Base-by-base conservation (phyloP, 1,140 invertebrate species). In the Papilio machaon region DNA sequence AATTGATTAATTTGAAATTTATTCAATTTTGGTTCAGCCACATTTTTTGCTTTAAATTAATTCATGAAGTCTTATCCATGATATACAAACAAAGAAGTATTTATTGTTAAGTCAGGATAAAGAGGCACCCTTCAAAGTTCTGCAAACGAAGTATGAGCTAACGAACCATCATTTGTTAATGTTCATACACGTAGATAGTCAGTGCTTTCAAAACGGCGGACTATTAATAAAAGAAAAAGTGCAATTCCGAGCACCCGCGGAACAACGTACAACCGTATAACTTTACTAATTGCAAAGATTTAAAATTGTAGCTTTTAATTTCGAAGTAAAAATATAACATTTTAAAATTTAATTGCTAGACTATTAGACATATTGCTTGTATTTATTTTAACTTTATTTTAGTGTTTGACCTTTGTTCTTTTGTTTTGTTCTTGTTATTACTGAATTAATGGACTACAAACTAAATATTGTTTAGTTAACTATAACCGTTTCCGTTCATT, bases 141-240 rank as follows among this genome's bases (percentile, higher is more conserved):
- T 15, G 77, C 77, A 80, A 77, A 76, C 78, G 83, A 80, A 80
- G 64, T 64, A 80, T 52, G 49, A 79, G 79, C 80, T 83, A 83
- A 85, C 82, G 84, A 85, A 67, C 49, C 60, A 64, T 70, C 80
- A 83, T 85, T 85, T 83, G 74, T 82, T 78, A 70, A 19, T 60
- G 73, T 52, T 80, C 78, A 79, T 82, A 75, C 19, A 76, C 52
- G 54, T 83, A 52, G 30, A 54, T 47, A 60, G 38, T 73, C 15
- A 43, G 58, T 79, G 46, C 52, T 67, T 79, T 15, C 43, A 77
- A 79, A 76, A 47, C 11, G 19, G 35, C 67, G 64, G 58, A 79
- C 38, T 46, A 46, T 46, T 64, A 67, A 67, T 19, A 46, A 67
- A 67, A 67, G 46, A 64, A 23, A 47, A 52, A 30, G 8, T 10